A percentile compares a stretch with the other conserved stretches of the same genome.
phyloP scores from a whole-genome alignment of 2,888 invertebrate genomes.

The Cheilosia grossa region DNA sequence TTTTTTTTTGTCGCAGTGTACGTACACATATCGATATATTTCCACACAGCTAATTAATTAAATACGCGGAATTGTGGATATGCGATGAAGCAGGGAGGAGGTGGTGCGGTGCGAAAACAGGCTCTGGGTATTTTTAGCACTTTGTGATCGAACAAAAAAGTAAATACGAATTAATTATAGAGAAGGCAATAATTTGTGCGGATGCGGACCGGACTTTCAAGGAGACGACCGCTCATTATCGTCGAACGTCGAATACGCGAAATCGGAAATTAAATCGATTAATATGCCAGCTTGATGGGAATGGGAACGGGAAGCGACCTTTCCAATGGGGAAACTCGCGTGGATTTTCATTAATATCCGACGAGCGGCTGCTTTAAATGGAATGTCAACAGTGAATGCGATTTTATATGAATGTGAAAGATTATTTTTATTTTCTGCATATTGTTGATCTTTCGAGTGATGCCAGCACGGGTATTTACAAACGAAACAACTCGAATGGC shows the following conservation, averaged over 20 bases:
- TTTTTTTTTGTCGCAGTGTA: too few relatives aligned
- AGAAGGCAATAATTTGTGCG: slow-evolving; percentile 14
- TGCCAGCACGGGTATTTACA: background rate
- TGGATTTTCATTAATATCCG: slow-evolving; percentile 24
- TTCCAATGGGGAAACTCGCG: slow-evolving; percentile 12
- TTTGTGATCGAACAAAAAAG: slow-evolving; percentile 1
- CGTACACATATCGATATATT: background rate
- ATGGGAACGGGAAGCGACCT: background rate
- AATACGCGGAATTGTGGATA: background rate
- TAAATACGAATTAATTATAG: slow-evolving; percentile 14
- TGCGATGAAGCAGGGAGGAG: background rate
- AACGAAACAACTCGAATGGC: background rate
- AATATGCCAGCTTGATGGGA: background rate
- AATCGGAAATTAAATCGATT: slow-evolving; percentile 50
- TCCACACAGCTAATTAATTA: slow-evolving; percentile 5
- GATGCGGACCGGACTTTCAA: background rate
- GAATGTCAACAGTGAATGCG: slow-evolving; percentile 42
- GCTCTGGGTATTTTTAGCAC: slow-evolving; percentile 20
- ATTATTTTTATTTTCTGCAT: background rate
- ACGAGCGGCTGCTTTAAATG: slow-evolving; percentile 28
- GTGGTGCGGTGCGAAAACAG: background rate
- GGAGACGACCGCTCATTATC: slow-evolving; percentile 11
- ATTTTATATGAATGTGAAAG: slow-evolving; percentile 21
- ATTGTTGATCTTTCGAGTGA: slow-evolving; percentile 28
- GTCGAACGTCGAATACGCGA: background rate